phyloP scores from a whole-genome alignment of 2,113 vertebrate species.

The Aplodontia rufa region DNA sequence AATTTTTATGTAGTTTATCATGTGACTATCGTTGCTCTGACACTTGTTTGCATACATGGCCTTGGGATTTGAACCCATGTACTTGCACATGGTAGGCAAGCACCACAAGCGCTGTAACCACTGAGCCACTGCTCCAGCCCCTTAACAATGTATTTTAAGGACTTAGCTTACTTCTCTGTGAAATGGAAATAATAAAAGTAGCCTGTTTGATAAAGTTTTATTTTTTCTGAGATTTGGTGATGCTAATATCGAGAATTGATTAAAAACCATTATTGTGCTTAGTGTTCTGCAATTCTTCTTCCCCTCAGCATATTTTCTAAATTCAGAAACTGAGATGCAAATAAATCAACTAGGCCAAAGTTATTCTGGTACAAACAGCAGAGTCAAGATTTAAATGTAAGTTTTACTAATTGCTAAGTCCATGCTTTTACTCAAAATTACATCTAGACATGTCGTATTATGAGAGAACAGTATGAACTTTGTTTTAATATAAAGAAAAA shows the following conservation, averaged over 20 bases:
- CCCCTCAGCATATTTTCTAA: background rate
- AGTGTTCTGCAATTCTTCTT: background rate
- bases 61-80: no score
- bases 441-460: background rate
- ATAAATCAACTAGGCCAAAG: background rate
- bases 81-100: no score
- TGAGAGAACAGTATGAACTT: background rate
- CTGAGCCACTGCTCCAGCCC: no score
- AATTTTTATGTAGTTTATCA: no score
- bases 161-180: background rate
- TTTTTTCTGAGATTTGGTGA: background rate
- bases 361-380: background rate
- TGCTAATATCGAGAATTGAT: background rate
- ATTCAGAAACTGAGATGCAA: background rate
- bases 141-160: background rate
- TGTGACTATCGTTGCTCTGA: no score
- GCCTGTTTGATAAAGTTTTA: background rate
- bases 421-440: background rate
- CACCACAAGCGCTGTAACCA: no score
- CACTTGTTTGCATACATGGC: no score
- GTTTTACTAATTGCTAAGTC: background rate
- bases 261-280: background rate
- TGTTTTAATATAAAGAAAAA: background rate
- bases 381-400: background rate
- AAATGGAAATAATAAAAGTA: background rate